Base-by-base conservation (phyloP, 2,888 invertebrate genomes). In the Tenthredo livida region DNA sequence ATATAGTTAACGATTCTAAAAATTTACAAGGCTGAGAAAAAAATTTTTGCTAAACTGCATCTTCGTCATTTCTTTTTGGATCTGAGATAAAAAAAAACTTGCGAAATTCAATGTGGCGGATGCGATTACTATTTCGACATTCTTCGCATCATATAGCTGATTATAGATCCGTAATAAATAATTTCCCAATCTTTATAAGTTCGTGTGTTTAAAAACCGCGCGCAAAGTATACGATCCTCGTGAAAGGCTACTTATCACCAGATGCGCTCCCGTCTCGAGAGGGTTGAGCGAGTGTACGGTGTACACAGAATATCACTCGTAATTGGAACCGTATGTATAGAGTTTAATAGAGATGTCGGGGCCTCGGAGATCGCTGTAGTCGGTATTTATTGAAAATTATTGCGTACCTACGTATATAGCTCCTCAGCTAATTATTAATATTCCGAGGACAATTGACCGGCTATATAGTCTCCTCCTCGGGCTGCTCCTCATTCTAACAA, bases 371-470 rank as follows among this genome's bases (percentile, higher is more conserved):
- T 47, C 75, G 50, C 0, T 29, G 75, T 29, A 12, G 54, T 77
- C 75, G 75, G 75, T 50, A 77, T 80, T 80, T 40, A 80, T 80
- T 80, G 80, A 80, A 80, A 80, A 80, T 80, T 80, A 80, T 80
- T 61, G 21, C 80, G 25, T 77, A 54, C 25, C 2, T 25, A 50
- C 37, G 7, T 37, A 37, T 37, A 37, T 37, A 37, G 33, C 67
- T 33, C 40, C 43, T 54, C 21, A 5, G 37, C n/a, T 83, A 47
- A 83, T 83, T 83, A 70, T 43, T 83, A 67, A 83, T 70, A 83
- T 83, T 83, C 47, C 70, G 58, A 61, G 21, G 80, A 58, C 80
- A 80, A 80, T 80, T 80, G 58, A 80, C 40, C 58, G 25, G 40
- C 40, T 43, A 3, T 73, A 9, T 29, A n/a, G 29, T 73, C 40